These are phyloP conservation scores for Phylloscopus whistleri DNA, from an alignment of 2,113 vertebrate genomes.

Conservation along the genomic window DNA sequence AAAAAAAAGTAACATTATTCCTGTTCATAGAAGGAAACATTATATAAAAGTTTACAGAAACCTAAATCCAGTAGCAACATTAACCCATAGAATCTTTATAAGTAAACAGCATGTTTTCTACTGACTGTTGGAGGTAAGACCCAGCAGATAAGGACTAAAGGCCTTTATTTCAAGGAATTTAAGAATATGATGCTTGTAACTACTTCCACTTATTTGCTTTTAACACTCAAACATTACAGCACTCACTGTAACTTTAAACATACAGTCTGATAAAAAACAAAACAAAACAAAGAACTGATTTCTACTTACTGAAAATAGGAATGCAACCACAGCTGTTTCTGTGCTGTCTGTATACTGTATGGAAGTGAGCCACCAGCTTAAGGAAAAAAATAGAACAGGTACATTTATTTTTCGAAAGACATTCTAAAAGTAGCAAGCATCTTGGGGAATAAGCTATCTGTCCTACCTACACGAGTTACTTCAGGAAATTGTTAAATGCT, in stretches of 20 bases:
- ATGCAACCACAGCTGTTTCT: slow-evolving; percentile 94
- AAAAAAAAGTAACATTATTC: not conserved
- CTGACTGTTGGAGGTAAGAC: not conserved
- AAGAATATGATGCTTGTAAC: not conserved
- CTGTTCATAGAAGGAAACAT: not conserved
- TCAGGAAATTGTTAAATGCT: not conserved
- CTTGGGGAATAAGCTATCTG: not conserved
- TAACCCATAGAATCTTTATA: not conserved
- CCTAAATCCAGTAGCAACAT: not conserved
- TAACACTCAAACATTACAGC: not conserved
- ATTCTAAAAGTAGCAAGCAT: not conserved
- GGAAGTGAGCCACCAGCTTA: slow-evolving; percentile 94
- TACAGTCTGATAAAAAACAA: not conserved
- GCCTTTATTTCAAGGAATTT: not conserved
- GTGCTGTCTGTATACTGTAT: slow-evolving; percentile 93
- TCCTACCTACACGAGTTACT: not conserved
- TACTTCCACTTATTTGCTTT: not conserved
- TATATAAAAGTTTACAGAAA: not conserved
- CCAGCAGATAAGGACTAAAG: not conserved
- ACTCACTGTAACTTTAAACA: not conserved
- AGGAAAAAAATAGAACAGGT: not conserved
- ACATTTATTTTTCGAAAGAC: not conserved
- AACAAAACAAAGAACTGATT: not conserved
- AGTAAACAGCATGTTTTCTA: not conserved
- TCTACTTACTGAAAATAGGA: slow-evolving; percentile 94